Conservation (phyloP, 2,888 invertebrate species). For the Melinaea menophilus region DNA sequence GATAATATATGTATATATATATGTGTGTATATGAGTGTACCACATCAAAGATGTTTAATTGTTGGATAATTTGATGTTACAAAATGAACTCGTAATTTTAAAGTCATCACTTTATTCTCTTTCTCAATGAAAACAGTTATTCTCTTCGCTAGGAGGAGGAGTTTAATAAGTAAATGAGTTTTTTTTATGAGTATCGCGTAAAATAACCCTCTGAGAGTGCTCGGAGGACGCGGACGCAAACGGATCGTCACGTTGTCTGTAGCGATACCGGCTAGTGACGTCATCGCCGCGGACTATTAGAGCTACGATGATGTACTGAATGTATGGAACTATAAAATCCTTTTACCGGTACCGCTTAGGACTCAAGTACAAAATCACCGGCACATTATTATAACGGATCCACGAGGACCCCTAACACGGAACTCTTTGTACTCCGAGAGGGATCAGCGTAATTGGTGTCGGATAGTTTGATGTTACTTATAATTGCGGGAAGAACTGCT, state of each 20-base stretch:
- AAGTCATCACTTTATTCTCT: background rate
- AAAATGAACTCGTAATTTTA: background rate
- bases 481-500: constrained; percentile 41
- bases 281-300: no score
- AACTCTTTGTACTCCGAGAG: constrained; percentile 34
- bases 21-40: no score
- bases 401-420: constrained; percentile 32
- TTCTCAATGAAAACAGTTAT: background rate
- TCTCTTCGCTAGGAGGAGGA: background rate
- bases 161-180: constrained; percentile 5
- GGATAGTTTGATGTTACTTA: constrained; percentile 40
- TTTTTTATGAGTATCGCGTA: background rate
- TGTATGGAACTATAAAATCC: constrained; percentile 48
- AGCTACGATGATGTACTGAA: constrained; percentile 35
- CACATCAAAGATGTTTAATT: background rate
- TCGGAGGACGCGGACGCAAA: background rate
- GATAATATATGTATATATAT: no score
- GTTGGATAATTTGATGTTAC: background rate
- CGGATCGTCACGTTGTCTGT: no score
- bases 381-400: constrained; percentile 38
- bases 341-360: constrained; percentile 42
- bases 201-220: background rate
- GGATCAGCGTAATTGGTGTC: constrained; percentile 33
- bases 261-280: no score
- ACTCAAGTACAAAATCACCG: constrained; percentile 47